Conservation (phyloP, 2,113 vertebrate genomes). For the Stegastes partitus region DNA sequence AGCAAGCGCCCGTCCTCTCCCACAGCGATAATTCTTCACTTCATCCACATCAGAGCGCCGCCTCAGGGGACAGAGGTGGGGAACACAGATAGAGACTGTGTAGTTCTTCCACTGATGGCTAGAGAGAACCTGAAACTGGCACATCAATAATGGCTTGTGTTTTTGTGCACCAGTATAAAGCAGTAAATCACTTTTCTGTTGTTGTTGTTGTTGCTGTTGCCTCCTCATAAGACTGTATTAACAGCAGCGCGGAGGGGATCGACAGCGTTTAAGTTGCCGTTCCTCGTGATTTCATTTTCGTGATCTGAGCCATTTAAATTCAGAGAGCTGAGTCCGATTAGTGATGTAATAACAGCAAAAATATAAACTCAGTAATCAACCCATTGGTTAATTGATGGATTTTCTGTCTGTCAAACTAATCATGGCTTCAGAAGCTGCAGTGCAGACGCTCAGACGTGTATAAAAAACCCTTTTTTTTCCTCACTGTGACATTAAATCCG, state of each 20-base stretch:
- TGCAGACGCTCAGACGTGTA: no score
- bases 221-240: constrained; percentile 7
- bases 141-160: constrained; percentile 53
- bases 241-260: not conserved
- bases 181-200: constrained; percentile 43
- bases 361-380: not conserved
- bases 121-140: constrained; percentile 44
- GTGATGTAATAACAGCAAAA: not conserved
- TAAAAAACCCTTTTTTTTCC: no score
- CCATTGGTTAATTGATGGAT: no score
- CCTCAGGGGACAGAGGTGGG: constrained; percentile 61
- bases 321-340: not conserved
- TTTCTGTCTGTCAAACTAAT: no score
- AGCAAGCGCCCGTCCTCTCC: constrained; percentile 49
- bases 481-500: no score
- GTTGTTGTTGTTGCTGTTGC: no score
- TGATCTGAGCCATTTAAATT: not conserved
- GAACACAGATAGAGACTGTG: constrained; percentile 61
- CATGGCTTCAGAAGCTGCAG: no score
- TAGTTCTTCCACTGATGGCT: constrained; percentile 39
- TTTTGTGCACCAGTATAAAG: constrained; percentile 19
- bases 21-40: constrained; percentile 64
- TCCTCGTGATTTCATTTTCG: not conserved
- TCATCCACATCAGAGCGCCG: constrained; percentile 70
- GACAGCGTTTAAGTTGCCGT: not conserved